Percentiles rank a stretch among this genome's conserved stretches.
Evolutionary conservation across 2,888 invertebrate species (phyloP).

Genomic region (Pandemis heparana): DNA sequence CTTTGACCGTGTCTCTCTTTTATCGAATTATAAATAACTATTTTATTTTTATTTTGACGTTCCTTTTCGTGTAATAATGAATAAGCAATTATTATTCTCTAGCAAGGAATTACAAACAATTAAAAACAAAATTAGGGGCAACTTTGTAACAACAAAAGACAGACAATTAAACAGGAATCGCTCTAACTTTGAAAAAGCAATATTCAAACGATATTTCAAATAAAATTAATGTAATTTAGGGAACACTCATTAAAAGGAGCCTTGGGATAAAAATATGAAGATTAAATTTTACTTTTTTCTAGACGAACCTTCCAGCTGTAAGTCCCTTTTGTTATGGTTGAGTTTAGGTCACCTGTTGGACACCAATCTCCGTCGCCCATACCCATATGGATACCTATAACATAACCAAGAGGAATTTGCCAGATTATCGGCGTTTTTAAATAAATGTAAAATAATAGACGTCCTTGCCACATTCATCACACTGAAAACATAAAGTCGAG

Average conservation of each 20-base stretch:
- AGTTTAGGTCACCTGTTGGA: no score
- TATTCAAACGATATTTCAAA: neutral
- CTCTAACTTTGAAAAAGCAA: neutral
- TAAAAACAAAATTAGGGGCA: constrained; percentile 20
- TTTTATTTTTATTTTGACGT: neutral
- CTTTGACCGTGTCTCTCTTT: constrained; percentile 13
- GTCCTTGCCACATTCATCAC: no score
- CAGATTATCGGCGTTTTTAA: no score
- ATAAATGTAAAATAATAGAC: no score
- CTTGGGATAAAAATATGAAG: neutral
- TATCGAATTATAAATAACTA: constrained; percentile 17
- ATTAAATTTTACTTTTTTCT: neutral
- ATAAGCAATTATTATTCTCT: neutral
- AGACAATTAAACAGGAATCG: neutral
- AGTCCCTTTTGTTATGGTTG: no score
- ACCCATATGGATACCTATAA: no score
- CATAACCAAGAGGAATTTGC: no score
- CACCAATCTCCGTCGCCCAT: no score
- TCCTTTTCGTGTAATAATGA: neutral
- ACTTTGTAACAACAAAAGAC: constrained; percentile 8
- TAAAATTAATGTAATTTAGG: neutral
- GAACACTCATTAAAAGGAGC: neutral
- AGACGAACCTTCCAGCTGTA: neutral
- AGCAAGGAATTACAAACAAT: neutral
- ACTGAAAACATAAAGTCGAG: no score